A percentile compares a stretch with the other conserved stretches of the same genome.
Evolutionary conservation across 2,888 invertebrate species (phyloP).

Genomic region (Cryptophagus acutangulus): DNA sequence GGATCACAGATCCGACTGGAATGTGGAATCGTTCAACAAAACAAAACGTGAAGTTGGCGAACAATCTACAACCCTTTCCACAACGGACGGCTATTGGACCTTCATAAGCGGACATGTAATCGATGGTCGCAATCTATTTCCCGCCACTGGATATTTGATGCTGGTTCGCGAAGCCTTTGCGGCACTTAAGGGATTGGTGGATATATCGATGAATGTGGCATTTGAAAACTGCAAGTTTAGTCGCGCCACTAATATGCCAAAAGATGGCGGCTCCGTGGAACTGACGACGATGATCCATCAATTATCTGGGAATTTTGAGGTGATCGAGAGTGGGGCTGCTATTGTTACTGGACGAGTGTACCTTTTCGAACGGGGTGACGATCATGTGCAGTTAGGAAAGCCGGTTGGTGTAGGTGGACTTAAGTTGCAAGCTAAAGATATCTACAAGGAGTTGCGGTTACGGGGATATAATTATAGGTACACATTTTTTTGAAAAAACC

Average conservation of each 20-base stretch:
- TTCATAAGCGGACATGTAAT: conserved; percentile 77
- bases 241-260: conserved; percentile 44
- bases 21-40: conserved; percentile 48
- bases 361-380: conserved; percentile 43
- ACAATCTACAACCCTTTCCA: conserved; percentile 54
- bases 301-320: conserved; percentile 37
- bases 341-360: conserved; percentile 27
- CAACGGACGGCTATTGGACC: conserved; percentile 62
- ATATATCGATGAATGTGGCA: conserved; percentile 51
- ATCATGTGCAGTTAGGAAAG: not conserved
- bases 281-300: conserved; percentile 32
- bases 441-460: conserved; percentile 64
- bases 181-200: conserved; percentile 40
- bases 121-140: conserved; percentile 54
- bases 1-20: conserved; percentile 79
- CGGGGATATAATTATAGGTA: conserved; percentile 58
- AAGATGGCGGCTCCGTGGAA: conserved; percentile 38
- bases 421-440: conserved; percentile 55
- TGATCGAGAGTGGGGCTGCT: conserved; percentile 25
- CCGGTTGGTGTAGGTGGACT: conserved; percentile 44
- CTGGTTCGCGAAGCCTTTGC: conserved; percentile 55
- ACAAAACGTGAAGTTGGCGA: conserved; percentile 53
- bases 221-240: conserved; percentile 58
- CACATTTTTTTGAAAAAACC: too few species aligned
- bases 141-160: conserved; percentile 57